These are phyloP conservation scores for Drosophila ironensis DNA, from an alignment of 1,140 invertebrate genomes.

Conservation along the genomic window DNA sequence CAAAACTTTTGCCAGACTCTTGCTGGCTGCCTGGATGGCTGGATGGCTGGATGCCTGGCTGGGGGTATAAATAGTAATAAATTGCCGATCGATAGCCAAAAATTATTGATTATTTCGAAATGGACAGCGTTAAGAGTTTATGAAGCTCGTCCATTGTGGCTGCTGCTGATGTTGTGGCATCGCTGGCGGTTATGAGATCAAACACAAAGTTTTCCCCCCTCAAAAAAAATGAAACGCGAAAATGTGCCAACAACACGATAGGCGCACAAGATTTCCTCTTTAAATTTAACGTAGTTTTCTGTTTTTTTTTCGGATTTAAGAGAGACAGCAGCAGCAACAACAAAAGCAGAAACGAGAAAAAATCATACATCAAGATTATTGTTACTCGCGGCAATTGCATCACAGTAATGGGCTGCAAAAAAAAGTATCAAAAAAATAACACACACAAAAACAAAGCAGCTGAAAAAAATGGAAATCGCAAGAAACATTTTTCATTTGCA, in stretches of 20 bases:
- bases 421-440: conserved; percentile 10
- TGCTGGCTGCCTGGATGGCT: no score
- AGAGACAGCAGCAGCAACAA: conserved; percentile 32
- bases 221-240: conserved; percentile 45
- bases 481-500: conserved; percentile 81
- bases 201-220: conserved; percentile 58
- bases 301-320: conserved; percentile 62
- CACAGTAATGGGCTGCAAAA: conserved; percentile 66
- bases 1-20: not conserved
- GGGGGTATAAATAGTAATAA: conserved; percentile 60
- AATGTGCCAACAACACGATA: conserved; percentile 79
- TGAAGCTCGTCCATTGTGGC: conserved; percentile 43
- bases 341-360: conserved; percentile 26
- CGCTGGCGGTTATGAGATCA: conserved; percentile 79
- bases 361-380: conserved; percentile 79
- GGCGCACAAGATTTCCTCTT: conserved; percentile 72
- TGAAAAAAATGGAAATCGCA: conserved; percentile 69
- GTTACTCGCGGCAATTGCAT: conserved; percentile 79
- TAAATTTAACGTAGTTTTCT: conserved; percentile 44
- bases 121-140: conserved; percentile 77
- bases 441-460: conserved; percentile 28
- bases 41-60: no score
- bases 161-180: conserved; percentile 50
- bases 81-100: conserved; percentile 77
- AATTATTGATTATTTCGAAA: conserved; percentile 81